Evolutionary conservation across 2,797 vertebrate species (phyloP), one percentile per base, ranked within the genome.

Genomic region (Girardinus metallicus): DNA sequence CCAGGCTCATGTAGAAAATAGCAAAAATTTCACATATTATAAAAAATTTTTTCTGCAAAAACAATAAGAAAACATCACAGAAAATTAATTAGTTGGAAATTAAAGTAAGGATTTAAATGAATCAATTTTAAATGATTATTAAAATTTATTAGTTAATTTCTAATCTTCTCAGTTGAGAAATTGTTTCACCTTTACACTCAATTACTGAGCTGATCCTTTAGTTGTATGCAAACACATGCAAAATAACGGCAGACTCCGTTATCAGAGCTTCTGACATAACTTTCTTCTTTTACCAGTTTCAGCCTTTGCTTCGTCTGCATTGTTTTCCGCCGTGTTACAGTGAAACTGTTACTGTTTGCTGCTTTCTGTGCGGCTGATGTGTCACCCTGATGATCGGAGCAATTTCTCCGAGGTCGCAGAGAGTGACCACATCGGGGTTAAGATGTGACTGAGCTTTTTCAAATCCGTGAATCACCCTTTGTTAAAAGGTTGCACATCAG

Each of bases 381-480:
- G 71, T 82, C 77, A 81, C 57, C 44, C 44, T 44, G 84, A 55
- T 39, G 23, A 81, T 78, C 81, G 43, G 21, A 86, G 72, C 16
- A 79, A 81, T 21, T 78, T 34, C 79, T 23, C 5, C 11, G 73
- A 80, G 80, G 83, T 83, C 66, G 53, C 72, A 80, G 41, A 44
- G 68, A 29, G 60, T 64, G 74, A 82, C 78, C 84, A 80, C 71
- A 73, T 72, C 70, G 41, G 64, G 44, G 72, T 80, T 43, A 60
- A 74, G 73, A 80, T 70, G 39, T 87, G 77, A 85, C 21, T 26
- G 26, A 57, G 34, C 71, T 73, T 84, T 62, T 80, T 77, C 44
- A 75, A 66, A 68, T 0, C 16, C 13, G 53, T 80, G 73, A 91
- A 74, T 85, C 62, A 84, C 18, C 76, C 9, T 0, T 5, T 71